A percentile compares a stretch with the other conserved stretches of the same genome.
These are phyloP conservation scores for Thunnus thynnus DNA, from an alignment of 2,113 vertebrate genomes.

Conservation along the genomic window DNA sequence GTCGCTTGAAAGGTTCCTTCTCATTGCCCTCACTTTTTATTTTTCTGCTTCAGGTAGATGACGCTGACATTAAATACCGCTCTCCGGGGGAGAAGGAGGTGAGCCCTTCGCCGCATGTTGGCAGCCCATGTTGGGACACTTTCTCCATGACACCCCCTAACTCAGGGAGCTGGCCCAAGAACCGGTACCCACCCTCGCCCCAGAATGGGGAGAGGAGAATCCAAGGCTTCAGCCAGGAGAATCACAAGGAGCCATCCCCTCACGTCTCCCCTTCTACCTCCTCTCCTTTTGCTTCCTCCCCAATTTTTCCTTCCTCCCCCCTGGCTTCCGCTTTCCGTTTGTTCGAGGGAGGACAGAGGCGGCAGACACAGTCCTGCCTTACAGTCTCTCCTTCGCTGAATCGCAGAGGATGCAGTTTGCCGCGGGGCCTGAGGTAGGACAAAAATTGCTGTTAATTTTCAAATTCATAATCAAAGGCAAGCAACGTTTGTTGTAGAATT, in stretches of 20 bases:
- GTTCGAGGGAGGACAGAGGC: slow-evolving; percentile 71
- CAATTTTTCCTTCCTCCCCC: slow-evolving; percentile 76
- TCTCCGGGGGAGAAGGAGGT: slow-evolving; percentile 75
- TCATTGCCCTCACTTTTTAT: slow-evolving; percentile 1
- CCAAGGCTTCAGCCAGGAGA: slow-evolving; percentile 33
- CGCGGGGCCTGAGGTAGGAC: slow-evolving; percentile 75
- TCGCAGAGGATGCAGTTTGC: slow-evolving; percentile 74
- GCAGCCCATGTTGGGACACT: slow-evolving; percentile 68
- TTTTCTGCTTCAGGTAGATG: slow-evolving; percentile 81
- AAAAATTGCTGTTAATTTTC: not conserved
- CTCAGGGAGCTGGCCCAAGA: slow-evolving; percentile 51
- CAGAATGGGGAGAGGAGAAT: slow-evolving; percentile 49
- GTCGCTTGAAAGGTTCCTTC: not conserved
- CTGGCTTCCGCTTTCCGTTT: slow-evolving; percentile 71
- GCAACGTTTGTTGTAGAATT: not conserved
- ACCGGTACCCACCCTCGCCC: slow-evolving; percentile 45
- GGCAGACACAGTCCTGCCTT: slow-evolving; percentile 26
- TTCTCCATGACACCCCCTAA: slow-evolving; percentile 39
- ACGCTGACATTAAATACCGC: slow-evolving; percentile 81
- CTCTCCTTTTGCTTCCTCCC: slow-evolving; percentile 53
- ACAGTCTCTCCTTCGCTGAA: slow-evolving; percentile 73
- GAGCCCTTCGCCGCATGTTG: slow-evolving; percentile 52
- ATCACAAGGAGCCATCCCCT: slow-evolving; percentile 40
- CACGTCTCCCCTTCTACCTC: slow-evolving; percentile 34
- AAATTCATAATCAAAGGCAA: not conserved